Conservation (phyloP, 2,888 invertebrate species). For the Xanthia icteritia region DNA sequence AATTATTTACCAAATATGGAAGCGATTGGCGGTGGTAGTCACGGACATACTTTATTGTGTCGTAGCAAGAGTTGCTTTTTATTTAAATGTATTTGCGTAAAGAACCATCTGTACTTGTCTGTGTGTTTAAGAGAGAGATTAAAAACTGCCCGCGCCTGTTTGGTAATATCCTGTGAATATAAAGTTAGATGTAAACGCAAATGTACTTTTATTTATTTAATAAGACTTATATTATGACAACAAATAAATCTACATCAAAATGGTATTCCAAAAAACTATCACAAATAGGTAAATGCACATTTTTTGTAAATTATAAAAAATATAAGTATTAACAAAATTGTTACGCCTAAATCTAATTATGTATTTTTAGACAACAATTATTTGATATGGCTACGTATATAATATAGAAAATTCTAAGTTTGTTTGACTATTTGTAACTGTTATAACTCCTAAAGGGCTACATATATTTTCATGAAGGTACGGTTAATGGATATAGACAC, state of each 20-base stretch:
- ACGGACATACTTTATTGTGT: no score
- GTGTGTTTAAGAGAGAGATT: no score
- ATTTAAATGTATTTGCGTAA: no score
- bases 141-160: neutral
- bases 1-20: no score
- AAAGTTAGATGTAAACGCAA: neutral
- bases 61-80: no score
- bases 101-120: no score
- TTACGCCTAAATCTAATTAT: conserved; percentile 16
- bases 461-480: conserved; percentile 13
- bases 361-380: conserved; percentile 25
- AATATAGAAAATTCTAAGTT: conserved; percentile 8
- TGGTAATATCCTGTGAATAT: neutral
- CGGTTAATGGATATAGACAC: conserved; percentile 12
- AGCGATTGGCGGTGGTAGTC: no score
- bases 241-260: conserved; percentile 39
- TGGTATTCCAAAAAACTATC: conserved; percentile 39
- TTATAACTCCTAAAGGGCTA: neutral
- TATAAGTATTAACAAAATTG: conserved; percentile 19
- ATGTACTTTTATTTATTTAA: neutral
- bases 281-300: conserved; percentile 49
- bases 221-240: neutral
- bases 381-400: conserved; percentile 29
- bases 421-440: conserved; percentile 29
- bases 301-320: conserved; percentile 18